A percentile compares a stretch with the other conserved stretches of the same genome.
Conservation (phyloP, 23 tunicate species). For the Halocynthia roretzi region DNA sequence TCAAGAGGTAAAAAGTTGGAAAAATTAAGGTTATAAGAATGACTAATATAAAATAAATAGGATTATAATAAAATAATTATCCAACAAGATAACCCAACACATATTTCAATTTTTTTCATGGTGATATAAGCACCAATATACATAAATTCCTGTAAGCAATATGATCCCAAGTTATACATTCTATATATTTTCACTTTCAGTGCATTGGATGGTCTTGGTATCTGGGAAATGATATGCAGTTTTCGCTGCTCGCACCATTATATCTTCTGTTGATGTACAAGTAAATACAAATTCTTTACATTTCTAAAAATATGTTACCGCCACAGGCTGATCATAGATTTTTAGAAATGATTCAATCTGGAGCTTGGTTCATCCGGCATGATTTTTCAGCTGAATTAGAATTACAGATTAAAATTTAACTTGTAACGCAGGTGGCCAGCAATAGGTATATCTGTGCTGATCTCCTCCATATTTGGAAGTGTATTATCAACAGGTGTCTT, state of each 20-base stretch:
- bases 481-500: background rate
- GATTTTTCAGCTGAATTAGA: background rate
- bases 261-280: constrained; percentile 61
- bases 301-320: no score
- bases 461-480: background rate
- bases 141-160: background rate
- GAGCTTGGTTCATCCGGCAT: background rate
- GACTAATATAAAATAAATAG: no score
- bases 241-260: constrained; percentile 67
- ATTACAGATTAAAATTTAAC: background rate
- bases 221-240: constrained; percentile 93
- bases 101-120: no score
- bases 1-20: constrained; percentile 5
- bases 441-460: constrained; percentile 5
- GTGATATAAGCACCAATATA: no score
- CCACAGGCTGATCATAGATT: background rate
- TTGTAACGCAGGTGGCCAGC: background rate
- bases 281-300: constrained; percentile 11
- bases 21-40: no score
- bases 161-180: background rate
- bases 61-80: no score
- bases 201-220: constrained; percentile 95
- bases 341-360: background rate
- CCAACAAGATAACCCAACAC: no score
- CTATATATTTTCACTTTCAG: constrained; percentile 16